These are phyloP conservation scores for Nanger granti DNA, from an alignment of 2,113 vertebrate species.

Conservation along the genomic window DNA sequence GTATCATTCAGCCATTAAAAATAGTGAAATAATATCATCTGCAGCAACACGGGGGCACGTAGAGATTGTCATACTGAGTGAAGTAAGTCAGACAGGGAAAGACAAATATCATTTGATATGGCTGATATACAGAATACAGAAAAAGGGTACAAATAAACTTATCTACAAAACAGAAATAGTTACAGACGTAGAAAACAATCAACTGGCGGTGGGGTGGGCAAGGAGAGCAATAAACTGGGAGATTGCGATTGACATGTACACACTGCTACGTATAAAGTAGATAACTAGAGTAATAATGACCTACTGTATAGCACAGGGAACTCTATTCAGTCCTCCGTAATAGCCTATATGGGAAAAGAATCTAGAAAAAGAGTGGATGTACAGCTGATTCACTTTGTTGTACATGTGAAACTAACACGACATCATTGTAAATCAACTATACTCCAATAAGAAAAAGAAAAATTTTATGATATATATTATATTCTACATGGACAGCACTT, in stretches of 20 bases:
- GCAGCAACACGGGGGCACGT: neutral
- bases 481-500: neutral
- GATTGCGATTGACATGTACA: neutral
- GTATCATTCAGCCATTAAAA: neutral
- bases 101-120: neutral
- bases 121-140: neutral
- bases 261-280: neutral
- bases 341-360: neutral
- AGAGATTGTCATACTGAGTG: neutral
- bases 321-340: neutral
- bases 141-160: neutral
- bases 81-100: neutral
- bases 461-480: neutral
- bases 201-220: fast-evolving
- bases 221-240: neutral
- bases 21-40: neutral
- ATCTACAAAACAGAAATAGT: neutral
- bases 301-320: neutral
- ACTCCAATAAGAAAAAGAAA: neutral
- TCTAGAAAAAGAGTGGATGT: neutral
- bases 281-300: neutral
- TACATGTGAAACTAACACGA: neutral
- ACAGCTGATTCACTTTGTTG: neutral
- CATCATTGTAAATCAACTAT: neutral
- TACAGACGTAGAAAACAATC: neutral